Evolutionary conservation across 1,140 invertebrate genomes (phyloP).

Genomic region (Mizuhopecten yessoensis): DNA sequence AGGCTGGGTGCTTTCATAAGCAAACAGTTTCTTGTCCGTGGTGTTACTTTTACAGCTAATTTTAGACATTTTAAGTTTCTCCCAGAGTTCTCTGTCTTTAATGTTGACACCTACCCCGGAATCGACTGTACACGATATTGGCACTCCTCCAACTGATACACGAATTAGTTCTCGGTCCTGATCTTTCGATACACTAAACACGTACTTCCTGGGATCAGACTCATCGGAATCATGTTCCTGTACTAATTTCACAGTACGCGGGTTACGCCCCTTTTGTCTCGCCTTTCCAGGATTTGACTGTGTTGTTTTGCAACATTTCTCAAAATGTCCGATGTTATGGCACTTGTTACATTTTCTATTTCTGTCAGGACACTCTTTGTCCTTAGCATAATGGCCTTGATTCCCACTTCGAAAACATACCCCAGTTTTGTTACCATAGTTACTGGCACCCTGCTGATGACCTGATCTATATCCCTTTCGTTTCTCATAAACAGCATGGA

Average conservation of each 20-base stretch:
- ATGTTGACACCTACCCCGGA: constrained; percentile 56
- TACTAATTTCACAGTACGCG: not conserved
- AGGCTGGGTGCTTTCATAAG: not conserved
- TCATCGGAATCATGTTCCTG: not conserved
- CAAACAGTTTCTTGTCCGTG: not conserved
- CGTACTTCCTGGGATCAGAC: not conserved
- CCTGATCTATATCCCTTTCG: not conserved
- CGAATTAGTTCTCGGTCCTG: not conserved
- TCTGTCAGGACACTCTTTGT: not conserved
- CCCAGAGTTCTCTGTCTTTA: constrained; percentile 46
- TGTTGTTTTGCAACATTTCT: not conserved
- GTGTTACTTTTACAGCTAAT: constrained; percentile 47
- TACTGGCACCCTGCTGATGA: not conserved
- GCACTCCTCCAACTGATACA: not conserved
- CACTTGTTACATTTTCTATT: not conserved
- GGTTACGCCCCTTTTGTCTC: not conserved
- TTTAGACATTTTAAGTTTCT: constrained; percentile 16
- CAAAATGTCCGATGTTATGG: not conserved
- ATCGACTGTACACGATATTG: constrained; percentile 41
- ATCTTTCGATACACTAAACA: not conserved
- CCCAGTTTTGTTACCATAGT: no score
- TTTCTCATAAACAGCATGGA: not conserved
- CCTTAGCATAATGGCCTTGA: constrained; percentile 40
- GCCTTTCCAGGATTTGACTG: not conserved
- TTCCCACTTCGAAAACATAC: constrained; percentile 6